Evolutionary conservation across 2,113 vertebrate species (phyloP).

Genomic region (Suricata suricatta): DNA sequence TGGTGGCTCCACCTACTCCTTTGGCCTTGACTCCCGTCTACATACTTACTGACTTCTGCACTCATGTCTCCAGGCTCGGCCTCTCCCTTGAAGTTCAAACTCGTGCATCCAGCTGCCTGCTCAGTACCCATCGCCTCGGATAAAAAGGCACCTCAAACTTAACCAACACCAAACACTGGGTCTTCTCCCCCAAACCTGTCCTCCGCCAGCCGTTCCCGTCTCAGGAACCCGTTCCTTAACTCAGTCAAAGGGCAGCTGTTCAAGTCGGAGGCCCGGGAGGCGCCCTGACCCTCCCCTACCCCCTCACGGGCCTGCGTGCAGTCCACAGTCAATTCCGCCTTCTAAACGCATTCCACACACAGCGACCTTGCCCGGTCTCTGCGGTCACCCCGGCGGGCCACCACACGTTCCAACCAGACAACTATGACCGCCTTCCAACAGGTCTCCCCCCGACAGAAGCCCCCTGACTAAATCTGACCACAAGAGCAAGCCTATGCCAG

Average conservation of each 20-base stretch:
- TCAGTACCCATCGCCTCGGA: no score
- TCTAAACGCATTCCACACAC: not conserved
- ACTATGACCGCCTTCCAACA: no score
- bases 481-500: no score
- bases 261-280: accelerated
- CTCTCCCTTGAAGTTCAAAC: not conserved
- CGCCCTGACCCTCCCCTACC: not conserved
- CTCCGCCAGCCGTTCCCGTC: no score
- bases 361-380: no score
- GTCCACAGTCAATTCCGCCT: not conserved
- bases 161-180: not conserved
- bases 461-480: not conserved
- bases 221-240: not conserved
- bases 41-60: not conserved
- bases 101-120: not conserved
- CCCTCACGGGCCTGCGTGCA: accelerated
- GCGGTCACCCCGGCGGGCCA: accelerated
- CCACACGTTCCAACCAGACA: no score
- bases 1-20: not conserved
- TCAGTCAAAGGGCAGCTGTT: not conserved
- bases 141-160: no score
- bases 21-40: not conserved
- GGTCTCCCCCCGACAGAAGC: not conserved
- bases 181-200: not conserved
- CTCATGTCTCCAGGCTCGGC: not conserved